A percentile compares a stretch with the other conserved stretches of the same genome.
Conservation (phyloP, 2,113 vertebrate genomes). For the Glaucidium brasilianum region DNA sequence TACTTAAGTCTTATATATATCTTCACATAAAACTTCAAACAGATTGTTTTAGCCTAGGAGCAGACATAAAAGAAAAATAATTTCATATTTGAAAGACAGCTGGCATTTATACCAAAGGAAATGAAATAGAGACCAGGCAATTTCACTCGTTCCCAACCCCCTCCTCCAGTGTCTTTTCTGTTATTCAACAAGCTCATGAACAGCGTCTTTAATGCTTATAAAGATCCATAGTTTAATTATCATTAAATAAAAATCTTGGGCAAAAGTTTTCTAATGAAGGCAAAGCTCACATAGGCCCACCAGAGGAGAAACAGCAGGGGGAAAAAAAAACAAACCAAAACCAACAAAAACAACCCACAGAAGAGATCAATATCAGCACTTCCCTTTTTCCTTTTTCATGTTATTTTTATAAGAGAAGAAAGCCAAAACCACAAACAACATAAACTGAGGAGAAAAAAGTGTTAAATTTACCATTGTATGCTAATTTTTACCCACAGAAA, state of each 20-base stretch:
- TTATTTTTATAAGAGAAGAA: not conserved
- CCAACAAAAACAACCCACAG: not conserved
- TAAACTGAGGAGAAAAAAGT: not conserved
- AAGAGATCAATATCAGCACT: not conserved
- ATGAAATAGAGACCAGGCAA: conserved; percentile 56
- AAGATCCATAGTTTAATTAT: not conserved
- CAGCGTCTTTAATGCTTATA: not conserved
- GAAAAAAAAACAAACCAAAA: not conserved
- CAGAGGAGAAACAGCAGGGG: not conserved
- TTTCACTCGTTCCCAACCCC: conserved; percentile 4
- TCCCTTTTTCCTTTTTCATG: not conserved
- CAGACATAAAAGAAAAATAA: conserved; percentile 64
- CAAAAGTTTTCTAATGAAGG: conserved; percentile 35
- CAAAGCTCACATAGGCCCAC: not conserved
- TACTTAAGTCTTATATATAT: conserved; percentile 56
- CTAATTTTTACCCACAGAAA: not conserved
- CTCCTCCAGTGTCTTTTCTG: not conserved
- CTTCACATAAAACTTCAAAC: conserved; percentile 61
- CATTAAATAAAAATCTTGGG: not conserved
- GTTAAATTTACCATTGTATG: not conserved
- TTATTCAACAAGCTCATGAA: not conserved
- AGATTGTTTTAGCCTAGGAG: conserved; percentile 50
- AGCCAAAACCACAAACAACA: not conserved
- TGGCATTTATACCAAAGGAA: conserved; percentile 60
- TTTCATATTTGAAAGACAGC: conserved; percentile 65